Evolutionary conservation across 2,113 vertebrate species (phyloP).

Genomic region (Oreotrochilus melanogaster): DNA sequence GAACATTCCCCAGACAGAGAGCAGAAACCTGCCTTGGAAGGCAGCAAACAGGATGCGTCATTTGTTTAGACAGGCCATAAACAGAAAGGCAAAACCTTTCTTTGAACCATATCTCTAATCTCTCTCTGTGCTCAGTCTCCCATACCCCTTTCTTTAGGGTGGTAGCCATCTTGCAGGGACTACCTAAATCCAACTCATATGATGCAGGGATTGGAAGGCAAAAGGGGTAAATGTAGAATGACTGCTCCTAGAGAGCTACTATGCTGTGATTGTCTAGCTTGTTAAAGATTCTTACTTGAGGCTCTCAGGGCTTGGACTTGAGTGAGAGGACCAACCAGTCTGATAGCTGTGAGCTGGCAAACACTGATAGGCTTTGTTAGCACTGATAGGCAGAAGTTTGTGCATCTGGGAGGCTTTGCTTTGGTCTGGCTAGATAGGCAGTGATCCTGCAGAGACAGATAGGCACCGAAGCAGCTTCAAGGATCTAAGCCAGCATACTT

Average conservation of each 20-base stretch:
- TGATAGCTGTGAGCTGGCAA: conserved; percentile 31
- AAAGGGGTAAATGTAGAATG: not conserved
- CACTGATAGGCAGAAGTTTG: not conserved
- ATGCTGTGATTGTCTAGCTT: not conserved
- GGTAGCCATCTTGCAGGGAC: not conserved
- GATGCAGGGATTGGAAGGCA: not conserved
- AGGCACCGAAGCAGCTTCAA: conserved; percentile 56
- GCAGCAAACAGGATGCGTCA: fast-evolving
- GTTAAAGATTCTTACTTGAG: conserved; percentile 11
- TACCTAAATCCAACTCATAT: not conserved
- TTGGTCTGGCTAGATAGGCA: not conserved
- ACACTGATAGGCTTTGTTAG: not conserved
- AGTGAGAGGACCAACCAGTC: conserved; percentile 32
- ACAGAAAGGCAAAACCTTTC: not conserved
- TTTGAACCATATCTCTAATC: not conserved
- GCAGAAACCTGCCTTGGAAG: not conserved
- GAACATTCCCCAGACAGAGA: not conserved
- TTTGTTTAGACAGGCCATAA: not conserved
- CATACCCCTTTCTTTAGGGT: not conserved
- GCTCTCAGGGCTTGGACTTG: not conserved
- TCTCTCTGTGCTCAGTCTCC: not conserved
- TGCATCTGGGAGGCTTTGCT: conserved; percentile 16
- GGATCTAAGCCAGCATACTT: conserved; percentile 18
- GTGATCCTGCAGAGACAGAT: conserved; percentile 59
- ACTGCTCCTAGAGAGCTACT: not conserved